Base-by-base conservation (phyloP, 2,797 vertebrate species). In the Clamator glandarius region DNA sequence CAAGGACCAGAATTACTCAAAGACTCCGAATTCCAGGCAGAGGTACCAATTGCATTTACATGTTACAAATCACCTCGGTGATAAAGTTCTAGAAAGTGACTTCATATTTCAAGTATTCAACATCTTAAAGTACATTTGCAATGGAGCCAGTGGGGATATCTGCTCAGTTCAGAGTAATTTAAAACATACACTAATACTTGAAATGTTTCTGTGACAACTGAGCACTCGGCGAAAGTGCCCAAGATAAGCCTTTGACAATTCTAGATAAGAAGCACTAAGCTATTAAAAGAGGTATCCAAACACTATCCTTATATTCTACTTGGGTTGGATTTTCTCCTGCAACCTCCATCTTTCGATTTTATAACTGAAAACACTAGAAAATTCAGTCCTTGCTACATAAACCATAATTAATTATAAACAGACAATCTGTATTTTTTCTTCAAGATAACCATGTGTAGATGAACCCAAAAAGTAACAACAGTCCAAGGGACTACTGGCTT, bases 231-330 rank as follows among this genome's bases (percentile, higher is more conserved):
- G 74, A 59, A 70, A 88, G 68, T 19, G 16, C 20, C 50, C 10
- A 12, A 92, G 73, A 83, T 80, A 77, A 94, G 89, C 54, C 57
- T 75, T 88, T 72, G 64, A 83, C 68, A 87, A 87, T 74, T 91
- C 66, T 35, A 91, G 68, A 61, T 77, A 92, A 90, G 78, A 92
- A 90, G 74, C 1, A 8, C 48, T 26, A 82, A 74, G 61, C 57
- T 87, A 87, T 73, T 91, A 94, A 78, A 13, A 79, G 42, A 92
- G 19, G 35, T 44, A 74, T 59, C 25, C 57, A 85, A 89, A 91
- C 31, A 28, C 58, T 64, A 94, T 75, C 76, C 24, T 77, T 83
- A 84, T 81, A 77, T 74, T 84, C 33, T 51, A 80, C 66, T 67
- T 83, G 5, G 44, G 44, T 11, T 64, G 35, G 88, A 68, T 86